phyloP scores from a whole-genome alignment of 2,797 vertebrate species.

The Eutrigla gurnardus region DNA sequence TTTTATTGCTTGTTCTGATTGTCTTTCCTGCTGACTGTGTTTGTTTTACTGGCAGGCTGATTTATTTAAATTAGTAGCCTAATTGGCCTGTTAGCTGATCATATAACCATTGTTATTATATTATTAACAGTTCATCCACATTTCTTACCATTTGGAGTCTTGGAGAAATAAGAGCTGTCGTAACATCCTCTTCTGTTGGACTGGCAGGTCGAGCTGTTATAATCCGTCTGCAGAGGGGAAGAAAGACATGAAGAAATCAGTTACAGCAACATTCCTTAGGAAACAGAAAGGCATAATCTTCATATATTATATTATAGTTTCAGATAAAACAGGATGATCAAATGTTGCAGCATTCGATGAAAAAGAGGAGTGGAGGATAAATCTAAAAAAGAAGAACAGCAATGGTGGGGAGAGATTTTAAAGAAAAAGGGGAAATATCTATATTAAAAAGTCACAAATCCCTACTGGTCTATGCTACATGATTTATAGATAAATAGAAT shows the following conservation, averaged over 20 bases:
- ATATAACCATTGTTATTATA: not conserved
- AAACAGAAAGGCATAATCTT: not conserved
- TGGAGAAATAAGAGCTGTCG: constrained; percentile 89
- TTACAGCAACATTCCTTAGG: not conserved
- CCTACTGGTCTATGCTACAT: too few relatives aligned
- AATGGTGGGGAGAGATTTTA: too few relatives aligned
- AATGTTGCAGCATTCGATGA: too few relatives aligned
- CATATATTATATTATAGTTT: too few relatives aligned
- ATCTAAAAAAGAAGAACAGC: too few relatives aligned
- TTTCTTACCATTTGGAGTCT: constrained; percentile 89
- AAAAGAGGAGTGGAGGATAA: too few relatives aligned
- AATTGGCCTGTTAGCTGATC: not conserved
- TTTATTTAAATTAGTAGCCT: not conserved
- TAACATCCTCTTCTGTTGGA: constrained; percentile 87
- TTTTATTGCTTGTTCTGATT: not conserved
- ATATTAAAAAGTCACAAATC: too few relatives aligned
- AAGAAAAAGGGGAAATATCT: too few relatives aligned
- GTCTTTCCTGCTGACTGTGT: not conserved
- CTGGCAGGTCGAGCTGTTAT: constrained; percentile 88
- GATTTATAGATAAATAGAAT: too few relatives aligned
- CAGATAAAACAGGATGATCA: too few relatives aligned
- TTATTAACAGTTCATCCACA: constrained; percentile 28
- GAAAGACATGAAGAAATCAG: not conserved
- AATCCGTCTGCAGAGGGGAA: constrained; percentile 87
- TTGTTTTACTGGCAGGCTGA: not conserved